Evolutionary conservation across 1,140 invertebrate genomes (phyloP), one percentile per base, ranked within the genome.

Genomic region (Brachionus asplanchnoidis): DNA sequence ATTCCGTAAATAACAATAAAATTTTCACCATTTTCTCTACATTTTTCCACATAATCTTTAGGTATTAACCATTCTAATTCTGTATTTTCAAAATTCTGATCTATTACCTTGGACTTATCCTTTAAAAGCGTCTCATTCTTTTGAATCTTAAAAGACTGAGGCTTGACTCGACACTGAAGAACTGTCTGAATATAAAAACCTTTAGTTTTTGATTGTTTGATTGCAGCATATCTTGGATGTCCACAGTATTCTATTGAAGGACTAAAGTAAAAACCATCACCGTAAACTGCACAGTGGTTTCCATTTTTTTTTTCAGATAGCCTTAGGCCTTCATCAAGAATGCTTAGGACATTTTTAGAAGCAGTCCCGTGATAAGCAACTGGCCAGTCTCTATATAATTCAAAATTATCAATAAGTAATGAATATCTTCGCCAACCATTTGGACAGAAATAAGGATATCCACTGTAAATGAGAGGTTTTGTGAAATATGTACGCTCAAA

Each of bases 341-440:
- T 73, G n/a, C 2, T 73, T 0, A 40, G 40, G 1, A 73, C 14
- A n/a, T 73, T 73, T 36, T 32, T n/a, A 42, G 68, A 20, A 36
- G 68, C 26, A 17, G 68, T 73, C 20, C 68, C 68, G 28, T 73
- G 68, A 36, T 73, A 73, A 73, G 68, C 68, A 40, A 73, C 68
- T n/a, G 68, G 28, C 68, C 68, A 73, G 8, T 60, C 53, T 60
- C 23, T 3, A 26, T 60, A 60, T 60, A 60, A 60, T 60, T 60
- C 7, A 60, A 60, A 60, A 9, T 60, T 60, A 20, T 60, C 8
- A 60, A 60, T 26, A 0, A 7, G 17, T 20, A 60, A 60, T 3
- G 53, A 60, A 8, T 60, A 60, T 60, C 53, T 60, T 8, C 53
- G 53, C 53, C 53, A 60, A 11, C 53, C 53, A 60, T 60, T 26